Evolutionary conservation across 2,113 vertebrate genomes (phyloP).

Genomic region (Psittacara wagleri): DNA sequence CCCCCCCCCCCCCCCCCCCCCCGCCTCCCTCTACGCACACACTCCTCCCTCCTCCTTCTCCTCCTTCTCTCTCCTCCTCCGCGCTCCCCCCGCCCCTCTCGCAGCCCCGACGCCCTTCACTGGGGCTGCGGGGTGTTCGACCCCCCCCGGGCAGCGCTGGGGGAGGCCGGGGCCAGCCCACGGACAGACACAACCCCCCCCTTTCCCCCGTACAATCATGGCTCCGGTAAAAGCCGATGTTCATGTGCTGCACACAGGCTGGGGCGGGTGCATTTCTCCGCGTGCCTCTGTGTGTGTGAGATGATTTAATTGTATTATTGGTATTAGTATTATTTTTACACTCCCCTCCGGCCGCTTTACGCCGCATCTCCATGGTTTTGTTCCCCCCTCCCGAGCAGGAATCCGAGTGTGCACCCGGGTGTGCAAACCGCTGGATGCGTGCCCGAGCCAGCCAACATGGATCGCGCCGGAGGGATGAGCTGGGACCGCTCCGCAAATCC

Average conservation of each 20-base stretch:
- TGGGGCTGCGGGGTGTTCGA: neutral
- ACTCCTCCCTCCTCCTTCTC: too few species aligned
- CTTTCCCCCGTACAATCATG: neutral
- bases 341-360: neutral
- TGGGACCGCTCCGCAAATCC: slow-evolving; percentile 10
- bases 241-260: neutral
- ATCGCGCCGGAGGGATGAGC: neutral
- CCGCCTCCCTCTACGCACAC: too few species aligned
- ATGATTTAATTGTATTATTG: neutral
- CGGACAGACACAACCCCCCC: neutral
- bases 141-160: neutral
- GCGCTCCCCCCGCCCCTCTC: slow-evolving; percentile 5
- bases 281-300: neutral
- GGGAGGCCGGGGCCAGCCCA: neutral
- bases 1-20: too few species aligned
- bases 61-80: neutral
- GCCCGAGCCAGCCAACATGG: neutral
- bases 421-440: neutral
- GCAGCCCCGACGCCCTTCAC: neutral
- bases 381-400: neutral
- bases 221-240: neutral
- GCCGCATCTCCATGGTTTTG: neutral
- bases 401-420: neutral
- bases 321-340: neutral
- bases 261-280: neutral